Evolutionary conservation across 2,797 vertebrate genomes (phyloP).

Genomic region (Molossus molossus): DNA sequence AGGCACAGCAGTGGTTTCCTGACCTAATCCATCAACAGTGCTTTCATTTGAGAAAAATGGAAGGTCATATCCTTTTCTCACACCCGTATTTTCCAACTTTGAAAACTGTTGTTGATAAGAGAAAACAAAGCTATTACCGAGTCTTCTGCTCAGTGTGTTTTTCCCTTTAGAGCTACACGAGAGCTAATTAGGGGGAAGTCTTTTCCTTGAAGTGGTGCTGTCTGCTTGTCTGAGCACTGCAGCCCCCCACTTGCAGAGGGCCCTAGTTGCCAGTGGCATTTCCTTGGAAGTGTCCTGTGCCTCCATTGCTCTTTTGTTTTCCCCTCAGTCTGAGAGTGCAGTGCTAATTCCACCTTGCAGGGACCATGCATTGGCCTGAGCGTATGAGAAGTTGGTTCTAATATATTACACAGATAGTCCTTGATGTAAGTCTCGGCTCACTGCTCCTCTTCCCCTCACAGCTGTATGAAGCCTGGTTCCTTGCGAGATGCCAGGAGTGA

Average conservation of each 20-base stretch:
- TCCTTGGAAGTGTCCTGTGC: not conserved
- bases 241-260: not conserved
- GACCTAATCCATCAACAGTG: not conserved
- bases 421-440: not conserved
- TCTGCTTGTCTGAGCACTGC: not conserved
- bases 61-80: not conserved
- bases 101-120: conserved; percentile 20
- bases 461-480: not conserved
- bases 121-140: conserved; percentile 61
- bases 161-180: conserved; percentile 27
- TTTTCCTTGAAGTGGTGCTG: conserved; percentile 17
- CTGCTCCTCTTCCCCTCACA: not conserved
- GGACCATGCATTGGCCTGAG: not conserved
- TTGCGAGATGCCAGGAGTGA: not conserved
- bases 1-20: not conserved
- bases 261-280: not conserved
- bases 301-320: not conserved
- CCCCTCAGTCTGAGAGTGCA: not conserved
- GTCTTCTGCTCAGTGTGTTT: not conserved
- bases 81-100: conserved; percentile 51
- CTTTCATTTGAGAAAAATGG: conserved; percentile 18
- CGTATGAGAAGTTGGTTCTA: not conserved
- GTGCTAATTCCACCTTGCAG: not conserved
- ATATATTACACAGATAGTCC: not conserved
- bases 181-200: conserved; percentile 57